Conservation (phyloP, 2,888 invertebrate genomes). For the Hoplodrina ambigua region DNA sequence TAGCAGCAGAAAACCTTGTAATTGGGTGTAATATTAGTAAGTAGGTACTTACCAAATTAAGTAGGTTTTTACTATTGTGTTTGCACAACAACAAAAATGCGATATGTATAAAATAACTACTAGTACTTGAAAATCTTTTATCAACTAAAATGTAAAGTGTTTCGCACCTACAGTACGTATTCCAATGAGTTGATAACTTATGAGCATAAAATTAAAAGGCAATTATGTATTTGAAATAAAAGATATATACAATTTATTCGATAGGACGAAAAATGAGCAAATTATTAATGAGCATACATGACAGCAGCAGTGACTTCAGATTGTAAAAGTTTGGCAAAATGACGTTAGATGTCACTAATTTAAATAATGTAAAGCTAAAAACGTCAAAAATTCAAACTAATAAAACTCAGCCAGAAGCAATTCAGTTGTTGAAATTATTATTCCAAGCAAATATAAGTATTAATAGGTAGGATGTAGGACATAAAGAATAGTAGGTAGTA, state of each 20-base stretch:
- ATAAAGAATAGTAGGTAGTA: background rate
- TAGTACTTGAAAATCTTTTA: background rate
- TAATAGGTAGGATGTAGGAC: background rate
- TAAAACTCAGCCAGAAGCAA: too few relatives aligned
- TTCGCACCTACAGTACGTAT: background rate
- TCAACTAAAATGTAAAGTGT: constrained; percentile 2
- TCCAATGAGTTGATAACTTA: background rate
- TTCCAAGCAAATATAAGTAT: background rate
- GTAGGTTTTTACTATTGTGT: background rate
- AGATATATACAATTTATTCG: constrained; percentile 1
- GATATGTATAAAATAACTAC: too few relatives aligned
- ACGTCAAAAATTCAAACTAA: too few relatives aligned
- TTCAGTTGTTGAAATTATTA: too few relatives aligned
- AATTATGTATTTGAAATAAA: background rate
- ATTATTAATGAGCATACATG: too few relatives aligned
- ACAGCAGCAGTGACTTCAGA: background rate
- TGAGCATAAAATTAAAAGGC: background rate
- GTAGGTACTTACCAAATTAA: constrained; percentile 14
- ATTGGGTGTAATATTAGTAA: background rate
- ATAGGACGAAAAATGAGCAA: background rate
- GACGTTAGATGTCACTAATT: constrained; percentile 34
- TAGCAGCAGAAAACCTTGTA: background rate
- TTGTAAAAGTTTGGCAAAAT: constrained; percentile 3
- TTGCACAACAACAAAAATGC: background rate
- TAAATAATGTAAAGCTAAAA: background rate